These are phyloP conservation scores for Belonocnema kinseyi DNA, from an alignment of 1,140 invertebrate genomes.

Conservation along the genomic window DNA sequence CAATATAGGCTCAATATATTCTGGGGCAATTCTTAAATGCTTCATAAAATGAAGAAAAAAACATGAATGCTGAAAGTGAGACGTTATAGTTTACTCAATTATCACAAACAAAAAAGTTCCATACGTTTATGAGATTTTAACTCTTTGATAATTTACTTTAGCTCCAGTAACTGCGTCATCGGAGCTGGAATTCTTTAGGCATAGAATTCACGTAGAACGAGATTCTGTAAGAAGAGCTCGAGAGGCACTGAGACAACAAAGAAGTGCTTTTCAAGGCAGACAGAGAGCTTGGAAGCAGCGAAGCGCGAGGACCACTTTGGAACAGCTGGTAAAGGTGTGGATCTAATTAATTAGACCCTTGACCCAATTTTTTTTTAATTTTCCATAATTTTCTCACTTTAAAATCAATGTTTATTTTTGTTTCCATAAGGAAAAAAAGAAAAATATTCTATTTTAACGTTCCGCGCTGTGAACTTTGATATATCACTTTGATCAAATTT, in stretches of 20 bases:
- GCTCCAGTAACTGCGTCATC: slow-evolving; percentile 75
- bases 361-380: neutral
- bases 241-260: slow-evolving; percentile 80
- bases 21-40: too few species aligned
- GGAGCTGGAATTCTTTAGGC: slow-evolving; percentile 87
- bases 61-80: neutral
- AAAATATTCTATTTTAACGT: neutral
- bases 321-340: slow-evolving; percentile 79
- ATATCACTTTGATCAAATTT: too few species aligned
- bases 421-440: neutral
- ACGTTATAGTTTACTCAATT: neutral
- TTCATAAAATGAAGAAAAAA: too few species aligned
- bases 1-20: too few species aligned
- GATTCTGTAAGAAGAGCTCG: slow-evolving; percentile 85
- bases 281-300: slow-evolving; percentile 80
- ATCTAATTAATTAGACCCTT: slow-evolving; percentile 47
- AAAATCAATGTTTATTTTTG: neutral
- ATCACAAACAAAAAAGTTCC: neutral
- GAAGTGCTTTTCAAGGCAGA: slow-evolving; percentile 76
- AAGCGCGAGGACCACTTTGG: slow-evolving; percentile 78
- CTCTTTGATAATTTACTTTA: slow-evolving; percentile 43
- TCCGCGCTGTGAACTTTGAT: too few species aligned
- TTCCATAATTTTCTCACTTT: neutral
- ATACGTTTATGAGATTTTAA: slow-evolving; percentile 1
- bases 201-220: slow-evolving; percentile 85